Base-by-base conservation (phyloP, 2,797 vertebrate species). In the Lithobates sylvaticus region DNA sequence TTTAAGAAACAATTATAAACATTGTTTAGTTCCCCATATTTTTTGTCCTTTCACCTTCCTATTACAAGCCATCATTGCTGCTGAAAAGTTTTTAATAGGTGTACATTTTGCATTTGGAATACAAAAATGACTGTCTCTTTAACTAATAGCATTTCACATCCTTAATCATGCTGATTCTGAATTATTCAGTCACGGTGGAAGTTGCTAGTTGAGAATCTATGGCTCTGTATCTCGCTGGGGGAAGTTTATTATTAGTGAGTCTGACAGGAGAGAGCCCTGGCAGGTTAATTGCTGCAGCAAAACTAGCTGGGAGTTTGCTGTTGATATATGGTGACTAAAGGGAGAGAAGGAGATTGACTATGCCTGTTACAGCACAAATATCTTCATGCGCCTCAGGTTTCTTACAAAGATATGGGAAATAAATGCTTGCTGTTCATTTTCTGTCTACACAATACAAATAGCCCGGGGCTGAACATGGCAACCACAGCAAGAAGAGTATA, bases 381-480 rank as follows among this genome's bases (percentile, higher is more conserved):
- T 93, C 92, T 94, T 94, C 90, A 94, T 94, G 93, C 70, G 47
- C 93, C 94, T 94, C 93, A 91, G 93, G 93, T 95, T 95, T 90
- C 92, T 90, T 88, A 89, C 91, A 92, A 94, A 94, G 94, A 95
- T 93, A 94, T 91, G 92, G 94, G 92, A 94, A 94, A 95, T 95
- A 94, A 95, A 93, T 93, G 92, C 91, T 94, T 89, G 0, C 91
- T 93, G 93, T 93, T 95, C 93, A 93, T 93, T 95, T 95, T 94
- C 92, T 92, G 90, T 91, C 93, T 94, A 89, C 92, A 93, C 91
- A 94, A 93, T 94, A 94, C 92, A 95, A 95, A 95, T 93, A 95
- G 92, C 95, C 90, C 89, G 5, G 3, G 91, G 95, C 92, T 91
- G 88, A 94, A 93, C 90, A 92, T 84, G 88, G 91, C 72, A 91